Conservation (phyloP, 2,113 vertebrate genomes). For the Istiophorus platypterus region DNA sequence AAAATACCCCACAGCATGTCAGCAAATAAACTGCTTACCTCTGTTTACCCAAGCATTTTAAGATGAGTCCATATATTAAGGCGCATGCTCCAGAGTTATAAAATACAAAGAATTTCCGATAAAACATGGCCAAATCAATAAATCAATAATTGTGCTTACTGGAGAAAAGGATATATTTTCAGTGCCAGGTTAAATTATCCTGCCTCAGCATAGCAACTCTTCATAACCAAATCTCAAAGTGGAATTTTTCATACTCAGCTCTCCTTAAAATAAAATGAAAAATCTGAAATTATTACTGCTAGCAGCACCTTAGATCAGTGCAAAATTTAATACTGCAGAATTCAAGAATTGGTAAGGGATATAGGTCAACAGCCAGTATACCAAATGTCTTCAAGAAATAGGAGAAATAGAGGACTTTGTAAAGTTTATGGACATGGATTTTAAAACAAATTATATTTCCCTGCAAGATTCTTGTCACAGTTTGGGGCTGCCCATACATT, state of each 20-base stretch:
- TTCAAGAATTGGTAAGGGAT: too few species aligned
- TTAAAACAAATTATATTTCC: too few species aligned
- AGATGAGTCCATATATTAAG: not conserved
- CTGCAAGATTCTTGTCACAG: too few species aligned
- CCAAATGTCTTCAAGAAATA: too few species aligned
- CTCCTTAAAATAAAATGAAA: constrained; percentile 1
- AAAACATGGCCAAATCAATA: not conserved
- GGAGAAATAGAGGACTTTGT: too few species aligned
- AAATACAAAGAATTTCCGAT: constrained; percentile 17
- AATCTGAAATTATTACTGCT: not conserved
- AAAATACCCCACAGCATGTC: not conserved
- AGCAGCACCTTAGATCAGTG: not conserved
- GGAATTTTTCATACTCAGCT: not conserved
- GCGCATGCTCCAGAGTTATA: not conserved
- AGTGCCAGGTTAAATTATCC: constrained; percentile 15
- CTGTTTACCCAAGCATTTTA: constrained; percentile 13
- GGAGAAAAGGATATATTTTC: not conserved
- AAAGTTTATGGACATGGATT: too few species aligned
- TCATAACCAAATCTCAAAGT: constrained; percentile 19
- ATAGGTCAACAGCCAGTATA: too few species aligned
- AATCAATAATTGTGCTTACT: constrained; percentile 26
- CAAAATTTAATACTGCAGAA: too few species aligned
- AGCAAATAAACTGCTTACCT: not conserved
- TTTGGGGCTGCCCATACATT: too few species aligned
- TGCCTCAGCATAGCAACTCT: constrained; percentile 14